These are phyloP conservation scores for Platysteira castanea DNA, from an alignment of 2,113 vertebrate species.

Conservation along the genomic window DNA sequence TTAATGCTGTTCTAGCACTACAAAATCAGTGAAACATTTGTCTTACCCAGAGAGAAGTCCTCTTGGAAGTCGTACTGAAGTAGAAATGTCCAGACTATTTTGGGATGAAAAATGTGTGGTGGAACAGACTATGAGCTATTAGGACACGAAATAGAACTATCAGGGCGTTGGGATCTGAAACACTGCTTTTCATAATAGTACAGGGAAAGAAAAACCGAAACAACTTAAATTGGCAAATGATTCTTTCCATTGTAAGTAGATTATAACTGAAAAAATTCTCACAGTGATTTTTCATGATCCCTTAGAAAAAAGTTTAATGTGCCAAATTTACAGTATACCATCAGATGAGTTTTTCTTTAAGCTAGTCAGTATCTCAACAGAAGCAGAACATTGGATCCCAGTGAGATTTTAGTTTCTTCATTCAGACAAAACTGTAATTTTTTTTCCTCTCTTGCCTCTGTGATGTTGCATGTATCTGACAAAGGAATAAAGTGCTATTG, in stretches of 20 bases:
- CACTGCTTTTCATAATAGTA: neutral
- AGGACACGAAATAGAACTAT: rapidly evolving
- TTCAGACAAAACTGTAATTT: neutral
- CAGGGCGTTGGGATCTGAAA: rapidly evolving
- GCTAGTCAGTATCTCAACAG: neutral
- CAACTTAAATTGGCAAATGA: rapidly evolving
- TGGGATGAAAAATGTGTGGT: neutral
- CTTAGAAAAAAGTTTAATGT: neutral
- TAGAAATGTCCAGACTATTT: neutral
- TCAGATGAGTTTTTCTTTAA: neutral
- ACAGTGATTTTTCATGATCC: neutral
- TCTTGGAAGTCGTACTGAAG: neutral
- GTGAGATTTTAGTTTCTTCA: neutral
- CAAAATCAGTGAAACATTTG: neutral
- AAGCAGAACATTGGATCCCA: neutral
- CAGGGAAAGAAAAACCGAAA: neutral
- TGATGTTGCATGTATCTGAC: neutral
- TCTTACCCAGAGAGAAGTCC: neutral
- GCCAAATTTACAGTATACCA: neutral
- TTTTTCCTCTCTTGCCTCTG: neutral
- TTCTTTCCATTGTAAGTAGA: neutral
- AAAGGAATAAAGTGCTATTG: neutral
- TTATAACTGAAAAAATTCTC: neutral
- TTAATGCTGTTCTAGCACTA: neutral
- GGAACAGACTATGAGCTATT: neutral